Conservation (phyloP, 2,888 invertebrate genomes). For the Diachrysia chrysitis region DNA sequence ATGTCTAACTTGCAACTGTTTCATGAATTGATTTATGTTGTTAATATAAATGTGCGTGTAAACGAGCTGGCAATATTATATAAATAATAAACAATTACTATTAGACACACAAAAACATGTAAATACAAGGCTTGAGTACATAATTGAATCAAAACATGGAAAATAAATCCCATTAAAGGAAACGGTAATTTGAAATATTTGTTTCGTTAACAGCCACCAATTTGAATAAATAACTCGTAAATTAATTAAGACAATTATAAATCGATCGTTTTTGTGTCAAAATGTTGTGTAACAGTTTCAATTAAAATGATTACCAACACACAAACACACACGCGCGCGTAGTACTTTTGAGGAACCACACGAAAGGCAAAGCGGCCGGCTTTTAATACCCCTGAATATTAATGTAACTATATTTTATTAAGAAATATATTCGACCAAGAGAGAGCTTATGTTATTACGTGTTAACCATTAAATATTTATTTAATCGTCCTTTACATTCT, state of each 20-base stretch:
- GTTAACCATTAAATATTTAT: conserved; percentile 40
- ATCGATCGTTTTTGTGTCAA: conserved; percentile 5
- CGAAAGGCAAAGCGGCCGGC: conserved; percentile 11
- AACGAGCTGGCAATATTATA: neutral
- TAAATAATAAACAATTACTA: neutral
- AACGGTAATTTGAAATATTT: conserved; percentile 20
- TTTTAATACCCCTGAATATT: conserved; percentile 47
- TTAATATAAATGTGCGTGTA: neutral
- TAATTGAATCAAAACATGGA: neutral
- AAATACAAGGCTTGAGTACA: neutral
- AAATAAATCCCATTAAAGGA: conserved; percentile 15
- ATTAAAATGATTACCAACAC: conserved; percentile 14
- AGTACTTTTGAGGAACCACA: conserved; percentile 11
- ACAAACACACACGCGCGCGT: neutral
- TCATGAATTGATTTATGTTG: neutral
- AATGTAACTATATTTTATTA: conserved; percentile 39
- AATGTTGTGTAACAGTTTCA: conserved; percentile 16
- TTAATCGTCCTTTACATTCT: conserved; percentile 24
- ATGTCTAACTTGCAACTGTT: neutral
- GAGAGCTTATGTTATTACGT: conserved; percentile 35
- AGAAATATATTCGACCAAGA: conserved; percentile 24
- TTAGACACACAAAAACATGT: neutral
- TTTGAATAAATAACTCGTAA: conserved; percentile 15
- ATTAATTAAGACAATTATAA: conserved; percentile 10
- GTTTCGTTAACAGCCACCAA: conserved; percentile 14